Percentiles rank a stretch among this genome's conserved stretches.
phyloP scores from a whole-genome alignment of 2,888 invertebrate genomes.

The Stenurella melanura region DNA sequence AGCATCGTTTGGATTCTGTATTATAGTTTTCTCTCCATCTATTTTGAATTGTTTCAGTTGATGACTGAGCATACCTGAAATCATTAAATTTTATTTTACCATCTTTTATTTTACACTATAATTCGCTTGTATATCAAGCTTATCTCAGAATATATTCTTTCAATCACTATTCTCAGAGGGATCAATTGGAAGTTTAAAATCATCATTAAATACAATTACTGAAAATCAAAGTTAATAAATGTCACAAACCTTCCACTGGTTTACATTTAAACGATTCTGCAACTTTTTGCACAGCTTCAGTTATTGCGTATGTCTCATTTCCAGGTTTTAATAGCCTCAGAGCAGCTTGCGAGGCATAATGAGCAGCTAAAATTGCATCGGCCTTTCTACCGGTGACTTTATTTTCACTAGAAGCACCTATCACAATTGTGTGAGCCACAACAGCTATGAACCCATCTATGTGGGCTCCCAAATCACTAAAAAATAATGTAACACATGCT shows the following conservation, averaged over 20 bases:
- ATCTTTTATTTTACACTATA: not conserved
- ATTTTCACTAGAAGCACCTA: slow-evolving; percentile 84
- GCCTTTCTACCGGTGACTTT: slow-evolving; percentile 87
- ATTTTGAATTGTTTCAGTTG: slow-evolving; percentile 97
- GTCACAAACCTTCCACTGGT: slow-evolving; percentile 86
- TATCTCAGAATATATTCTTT: slow-evolving; percentile 9
- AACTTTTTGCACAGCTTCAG: slow-evolving; percentile 94
- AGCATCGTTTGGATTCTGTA: slow-evolving; percentile 97
- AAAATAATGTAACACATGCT: slow-evolving; percentile 58
- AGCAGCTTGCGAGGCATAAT: slow-evolving; percentile 96
- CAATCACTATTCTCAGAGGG: slow-evolving; percentile 56
- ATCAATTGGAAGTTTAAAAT: slow-evolving; percentile 62
- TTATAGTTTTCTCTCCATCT: slow-evolving; percentile 98
- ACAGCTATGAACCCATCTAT: slow-evolving; percentile 99
- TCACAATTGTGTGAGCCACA: slow-evolving; percentile 95
- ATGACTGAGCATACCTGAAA: slow-evolving; percentile 86
- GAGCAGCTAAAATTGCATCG: slow-evolving; percentile 96
- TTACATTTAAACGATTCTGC: slow-evolving; percentile 96
- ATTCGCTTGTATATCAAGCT: not conserved
- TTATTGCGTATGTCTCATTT: slow-evolving; percentile 92
- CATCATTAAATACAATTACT: slow-evolving; percentile 44
- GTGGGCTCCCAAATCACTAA: slow-evolving; percentile 96
- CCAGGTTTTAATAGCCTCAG: slow-evolving; percentile 92
- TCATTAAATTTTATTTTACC: not conserved
- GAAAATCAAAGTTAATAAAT: slow-evolving; percentile 65